These are phyloP conservation scores for Dryobota labecula DNA, from an alignment of 2,888 invertebrate species.

Conservation along the genomic window DNA sequence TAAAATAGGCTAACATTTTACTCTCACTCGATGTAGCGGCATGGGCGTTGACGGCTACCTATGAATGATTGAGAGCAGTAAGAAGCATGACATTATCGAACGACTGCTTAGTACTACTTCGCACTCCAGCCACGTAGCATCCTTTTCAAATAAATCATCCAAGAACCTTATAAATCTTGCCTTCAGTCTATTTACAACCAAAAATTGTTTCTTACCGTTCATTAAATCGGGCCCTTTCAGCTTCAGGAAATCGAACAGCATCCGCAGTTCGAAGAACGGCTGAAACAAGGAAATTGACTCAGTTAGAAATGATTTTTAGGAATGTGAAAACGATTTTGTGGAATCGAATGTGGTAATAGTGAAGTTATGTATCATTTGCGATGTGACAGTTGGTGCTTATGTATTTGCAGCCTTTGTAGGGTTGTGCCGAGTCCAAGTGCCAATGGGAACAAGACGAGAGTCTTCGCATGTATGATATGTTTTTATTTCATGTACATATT, in stretches of 20 bases:
- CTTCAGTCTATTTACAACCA: conserved; percentile 38
- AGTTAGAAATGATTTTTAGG: conserved; percentile 51
- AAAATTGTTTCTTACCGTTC: conserved; percentile 66
- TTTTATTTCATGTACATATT: too few species aligned
- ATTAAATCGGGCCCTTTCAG: conserved; percentile 54
- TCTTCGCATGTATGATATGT: too few species aligned
- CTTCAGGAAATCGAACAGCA: conserved; percentile 63
- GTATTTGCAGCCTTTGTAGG: too few species aligned
- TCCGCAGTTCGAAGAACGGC: conserved; percentile 53
- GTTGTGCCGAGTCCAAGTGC: not conserved
- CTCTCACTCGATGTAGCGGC: not conserved
- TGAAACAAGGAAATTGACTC: conserved; percentile 69
- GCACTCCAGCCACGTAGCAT: conserved; percentile 20
- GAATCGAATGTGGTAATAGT: conserved; percentile 25
- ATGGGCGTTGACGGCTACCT: not conserved
- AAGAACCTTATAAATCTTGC: conserved; percentile 23
- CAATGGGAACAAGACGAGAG: too few species aligned
- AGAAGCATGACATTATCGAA: not conserved
- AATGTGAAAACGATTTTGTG: conserved; percentile 32
- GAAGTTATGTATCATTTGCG: not conserved
- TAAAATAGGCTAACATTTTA: not conserved
- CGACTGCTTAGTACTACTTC: not conserved
- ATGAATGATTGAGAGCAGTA: not conserved
- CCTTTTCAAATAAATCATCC: conserved; percentile 31
- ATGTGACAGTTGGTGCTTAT: not conserved